Conservation (phyloP, 2,888 invertebrate genomes). For the Thyatira batis region DNA sequence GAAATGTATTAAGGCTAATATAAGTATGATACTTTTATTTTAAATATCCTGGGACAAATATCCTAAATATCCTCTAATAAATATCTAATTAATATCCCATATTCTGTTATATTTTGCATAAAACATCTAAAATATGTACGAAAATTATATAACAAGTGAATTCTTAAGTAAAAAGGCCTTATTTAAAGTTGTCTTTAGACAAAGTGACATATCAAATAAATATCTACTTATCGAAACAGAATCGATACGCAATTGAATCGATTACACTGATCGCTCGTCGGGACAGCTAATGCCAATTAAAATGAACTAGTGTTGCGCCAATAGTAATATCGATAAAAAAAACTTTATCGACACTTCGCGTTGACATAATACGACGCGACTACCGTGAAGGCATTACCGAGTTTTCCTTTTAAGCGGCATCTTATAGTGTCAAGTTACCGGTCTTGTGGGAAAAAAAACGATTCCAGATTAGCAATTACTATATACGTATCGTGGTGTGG, state of each 20-base stretch:
- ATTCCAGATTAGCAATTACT: conserved; percentile 61
- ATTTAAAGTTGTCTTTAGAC: too few species aligned
- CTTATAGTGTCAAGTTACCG: conserved; percentile 67
- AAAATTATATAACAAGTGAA: too few species aligned
- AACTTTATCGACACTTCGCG: conserved; percentile 36
- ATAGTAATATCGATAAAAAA: conserved; percentile 61
- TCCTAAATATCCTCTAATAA: too few species aligned
- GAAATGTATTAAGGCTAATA: conserved; percentile 12
- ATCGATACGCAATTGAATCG: background rate
- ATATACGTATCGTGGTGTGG: conserved; percentile 44
- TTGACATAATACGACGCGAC: conserved; percentile 67
- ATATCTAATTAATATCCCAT: too few species aligned
- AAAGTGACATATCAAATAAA: too few species aligned
- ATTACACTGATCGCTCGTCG: background rate
- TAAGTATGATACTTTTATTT: too few species aligned
- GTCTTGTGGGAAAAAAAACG: conserved; percentile 42
- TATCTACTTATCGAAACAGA: background rate
- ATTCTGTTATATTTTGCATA: too few species aligned
- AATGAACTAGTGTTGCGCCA: conserved; percentile 61
- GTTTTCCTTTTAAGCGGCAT: conserved; percentile 70
- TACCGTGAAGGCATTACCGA: conserved; percentile 73
- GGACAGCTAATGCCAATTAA: conserved; percentile 55
- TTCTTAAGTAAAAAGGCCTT: background rate
- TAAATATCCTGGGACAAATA: too few species aligned
- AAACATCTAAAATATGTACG: too few species aligned